phyloP scores from a whole-genome alignment of 2,888 invertebrate species.

The Parascotia fuliginaria region DNA sequence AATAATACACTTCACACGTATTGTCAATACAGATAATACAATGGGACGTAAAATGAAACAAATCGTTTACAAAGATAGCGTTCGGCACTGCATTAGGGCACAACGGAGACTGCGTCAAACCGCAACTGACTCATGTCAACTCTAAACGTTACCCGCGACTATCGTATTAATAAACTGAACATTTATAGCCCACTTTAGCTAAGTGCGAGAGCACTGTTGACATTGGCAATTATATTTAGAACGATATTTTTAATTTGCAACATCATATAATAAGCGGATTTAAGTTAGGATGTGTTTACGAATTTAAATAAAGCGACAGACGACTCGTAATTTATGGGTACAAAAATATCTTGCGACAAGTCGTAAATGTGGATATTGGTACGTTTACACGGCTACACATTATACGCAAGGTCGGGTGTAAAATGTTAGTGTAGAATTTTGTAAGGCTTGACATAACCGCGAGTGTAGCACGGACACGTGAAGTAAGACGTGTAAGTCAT shows the following conservation, averaged over 20 bases:
- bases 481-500: conserved; percentile 8
- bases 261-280: not conserved
- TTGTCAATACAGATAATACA: conserved; percentile 17
- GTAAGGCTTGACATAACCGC: conserved; percentile 20
- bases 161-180: not conserved
- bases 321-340: conserved; percentile 1
- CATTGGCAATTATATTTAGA: not conserved
- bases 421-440: conserved; percentile 22
- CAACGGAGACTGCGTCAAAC: conserved; percentile 3
- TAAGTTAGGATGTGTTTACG: not conserved
- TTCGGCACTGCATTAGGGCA: conserved; percentile 2
- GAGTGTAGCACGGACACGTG: conserved; percentile 8
- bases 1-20: conserved; percentile 13
- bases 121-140: not conserved
- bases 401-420: conserved; percentile 17
- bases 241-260: conserved; percentile 3
- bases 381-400: conserved; percentile 7
- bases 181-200: not conserved
- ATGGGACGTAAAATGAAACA: conserved; percentile 37
- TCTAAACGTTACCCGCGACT: not conserved
- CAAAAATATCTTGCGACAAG: conserved; percentile 12
- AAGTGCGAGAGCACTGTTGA: not conserved
- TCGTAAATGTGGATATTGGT: conserved; percentile 8
- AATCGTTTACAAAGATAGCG: conserved; percentile 29
- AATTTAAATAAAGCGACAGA: not conserved